A percentile compares a stretch with the other conserved stretches of the same genome.
Conservation (phyloP, 2,888 invertebrate species). For the Drosophila atripex region DNA sequence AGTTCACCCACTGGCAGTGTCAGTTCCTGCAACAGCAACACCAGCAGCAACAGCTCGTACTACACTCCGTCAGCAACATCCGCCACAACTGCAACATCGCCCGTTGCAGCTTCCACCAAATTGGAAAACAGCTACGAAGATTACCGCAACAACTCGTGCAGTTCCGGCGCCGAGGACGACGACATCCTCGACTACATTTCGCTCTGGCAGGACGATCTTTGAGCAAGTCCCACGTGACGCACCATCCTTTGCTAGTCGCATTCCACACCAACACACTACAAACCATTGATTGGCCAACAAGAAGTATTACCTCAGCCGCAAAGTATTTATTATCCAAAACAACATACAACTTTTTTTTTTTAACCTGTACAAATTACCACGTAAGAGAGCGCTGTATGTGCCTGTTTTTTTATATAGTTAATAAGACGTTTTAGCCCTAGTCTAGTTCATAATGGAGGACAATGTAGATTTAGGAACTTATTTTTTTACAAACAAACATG, state of each 20-base stretch:
- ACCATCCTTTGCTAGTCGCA: constrained; percentile 36
- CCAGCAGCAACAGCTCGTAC: constrained; percentile 41
- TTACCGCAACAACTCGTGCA: constrained; percentile 86
- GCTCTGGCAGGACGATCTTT: constrained; percentile 82
- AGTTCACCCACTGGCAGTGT: constrained; percentile 70
- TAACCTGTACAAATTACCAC: constrained; percentile 60
- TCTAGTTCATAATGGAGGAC: constrained; percentile 64
- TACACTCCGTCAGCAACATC: constrained; percentile 43
- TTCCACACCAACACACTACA: constrained; percentile 29
- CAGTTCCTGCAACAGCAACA: constrained; percentile 61
- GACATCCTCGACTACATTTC: constrained; percentile 89
- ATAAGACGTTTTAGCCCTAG: constrained; percentile 49
- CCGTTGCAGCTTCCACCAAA: constrained; percentile 60
- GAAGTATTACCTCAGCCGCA: constrained; percentile 77
- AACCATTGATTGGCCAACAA: constrained; percentile 53
- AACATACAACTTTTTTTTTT: constrained; percentile 46
- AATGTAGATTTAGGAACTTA: constrained; percentile 35
- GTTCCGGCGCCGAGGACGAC: constrained; percentile 91
- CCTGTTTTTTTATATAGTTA: constrained; percentile 58
- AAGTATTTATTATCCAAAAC: constrained; percentile 64
- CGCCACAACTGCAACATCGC: constrained; percentile 31
- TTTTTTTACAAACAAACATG: constrained; percentile 47
- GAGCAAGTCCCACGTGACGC: background rate
- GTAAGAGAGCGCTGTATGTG: constrained; percentile 55
- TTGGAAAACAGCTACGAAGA: constrained; percentile 85